Evolutionary conservation across 2,888 invertebrate species (phyloP), one percentile per base, ranked within the genome.

Genomic region (Phengaris alcon): DNA sequence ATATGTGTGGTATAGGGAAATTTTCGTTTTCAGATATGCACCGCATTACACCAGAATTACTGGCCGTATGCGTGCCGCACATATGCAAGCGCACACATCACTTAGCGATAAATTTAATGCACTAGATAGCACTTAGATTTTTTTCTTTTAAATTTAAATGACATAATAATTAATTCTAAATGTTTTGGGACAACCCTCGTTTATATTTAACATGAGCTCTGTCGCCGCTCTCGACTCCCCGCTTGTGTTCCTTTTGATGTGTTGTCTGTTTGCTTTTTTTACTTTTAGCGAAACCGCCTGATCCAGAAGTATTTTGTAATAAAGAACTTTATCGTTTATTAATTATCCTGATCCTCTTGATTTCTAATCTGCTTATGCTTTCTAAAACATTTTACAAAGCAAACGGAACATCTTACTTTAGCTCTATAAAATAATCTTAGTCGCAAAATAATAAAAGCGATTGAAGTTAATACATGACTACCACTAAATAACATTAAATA

Each of bases 141-240:
- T 88, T 86, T 86, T 85, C 86, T 85, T 85, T 87, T 86, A 88
- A 86, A 84, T 85, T 88, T 88, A 90, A 87, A 86, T 87, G 85
- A 88, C 88, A 84, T 84, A 86, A 87, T 86, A 87, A 88, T 88
- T 86, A 89, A 72, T 72, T 85, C 88, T 88, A 87, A 91, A 91
- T 93, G 91, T 93, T 93, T 91, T 93, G 93, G 93, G 93, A 91
- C 93, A 93, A 93, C 93, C 93, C 93, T 93, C 91, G 93, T 93
- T 93, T 92, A 88, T 88, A 81, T 86, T 83, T 82, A 83, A 84
- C 86, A 87, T 86, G 88, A 90, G 87, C 85, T 87, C 88, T 88
- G 90, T 88, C 89, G 91, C 91, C 93, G 90, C 90, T 89, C 91
- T 89, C 90, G 90, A 90, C 88, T 84, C 83, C 84, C 85, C 84